These are phyloP conservation scores for Okamejei kenojei DNA, from an alignment of 2,797 vertebrate species.

Conservation along the genomic window DNA sequence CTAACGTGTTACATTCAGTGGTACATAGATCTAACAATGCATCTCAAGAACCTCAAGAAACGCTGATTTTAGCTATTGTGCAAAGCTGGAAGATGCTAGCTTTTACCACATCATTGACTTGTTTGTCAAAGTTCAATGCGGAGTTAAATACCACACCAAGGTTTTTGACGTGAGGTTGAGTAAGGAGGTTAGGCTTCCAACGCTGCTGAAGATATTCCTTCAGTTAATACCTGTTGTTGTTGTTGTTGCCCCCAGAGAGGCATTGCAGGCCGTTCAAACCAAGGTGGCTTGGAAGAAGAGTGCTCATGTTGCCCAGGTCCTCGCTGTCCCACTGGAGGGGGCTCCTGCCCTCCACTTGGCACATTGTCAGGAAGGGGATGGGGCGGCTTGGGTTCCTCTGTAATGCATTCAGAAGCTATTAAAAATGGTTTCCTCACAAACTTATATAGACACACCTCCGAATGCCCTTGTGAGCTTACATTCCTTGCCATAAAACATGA, in stretches of 20 bases:
- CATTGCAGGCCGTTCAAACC: slow-evolving; percentile 87
- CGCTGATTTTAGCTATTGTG: too few species aligned
- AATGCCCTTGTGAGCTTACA: neutral
- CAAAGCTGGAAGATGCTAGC: too few species aligned
- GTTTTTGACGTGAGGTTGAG: too few species aligned
- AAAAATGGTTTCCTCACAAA: neutral
- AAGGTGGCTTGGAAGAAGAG: slow-evolving; percentile 70
- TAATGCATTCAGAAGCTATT: slow-evolving; percentile 11
- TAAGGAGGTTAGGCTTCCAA: too few species aligned
- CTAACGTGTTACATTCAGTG: too few species aligned
- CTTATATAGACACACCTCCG: neutral
- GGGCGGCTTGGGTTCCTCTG: slow-evolving; percentile 76
- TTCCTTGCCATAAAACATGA: neutral
- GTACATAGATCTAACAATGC: too few species aligned
- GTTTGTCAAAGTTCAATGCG: too few species aligned
- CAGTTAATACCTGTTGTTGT: slow-evolving; percentile 70
- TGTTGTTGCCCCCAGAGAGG: slow-evolving; percentile 86
- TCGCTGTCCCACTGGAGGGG: slow-evolving; percentile 53
- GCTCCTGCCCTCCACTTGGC: slow-evolving; percentile 63
- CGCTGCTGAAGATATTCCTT: neutral
- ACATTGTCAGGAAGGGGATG: slow-evolving; percentile 63
- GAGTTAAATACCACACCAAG: too few species aligned
- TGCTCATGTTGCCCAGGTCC: slow-evolving; percentile 72
- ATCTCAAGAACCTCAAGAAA: too few species aligned
- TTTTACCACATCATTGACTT: too few species aligned